Base-by-base conservation (phyloP, 2,797 vertebrate species). In the Syndactyla subalaris region DNA sequence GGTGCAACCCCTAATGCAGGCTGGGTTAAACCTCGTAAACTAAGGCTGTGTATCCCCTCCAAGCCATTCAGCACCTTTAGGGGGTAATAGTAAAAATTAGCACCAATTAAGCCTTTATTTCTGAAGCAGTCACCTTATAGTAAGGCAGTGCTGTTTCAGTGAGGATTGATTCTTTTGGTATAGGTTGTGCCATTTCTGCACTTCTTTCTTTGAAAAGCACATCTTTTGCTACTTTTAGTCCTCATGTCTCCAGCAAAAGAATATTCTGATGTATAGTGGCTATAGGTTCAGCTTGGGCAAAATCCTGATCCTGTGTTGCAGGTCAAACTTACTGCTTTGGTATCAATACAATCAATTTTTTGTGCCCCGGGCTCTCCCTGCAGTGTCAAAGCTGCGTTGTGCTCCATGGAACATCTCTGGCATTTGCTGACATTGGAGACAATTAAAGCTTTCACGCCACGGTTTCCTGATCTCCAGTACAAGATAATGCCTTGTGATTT, bases 361-460 rank as follows among this genome's bases (percentile, higher is more conserved):
- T 77, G 51, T 92, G 2, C 16, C 8, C 1, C 39, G 43, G 49
- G 2, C 21, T 66, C 57, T 57, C 43, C 85, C 52, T 62, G 22
- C 13, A 0, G 32, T 88, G 66, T 85, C 89, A 96, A 71, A 72
- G 88, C 88, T 27, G 59, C 5, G 3, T n/a, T 94, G 72, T 96
- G 39, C 66, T 79, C 66, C 7, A 1, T 12, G 88, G 72, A 78
- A 83, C 57, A 18, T 7, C 27, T 62, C 63, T 80, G 89, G 34
- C 91, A 41, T 85, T 85, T 61, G 29, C 78, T 62, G 72, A 17
- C 21, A 0, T 1, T 6, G 38, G 74, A 20, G 34, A 87, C 87
- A 95, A 93, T 89, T 57, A 48, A 81, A 84, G 70, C 89, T 86
- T 96, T 96, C 89, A 93, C 19, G 0, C 90, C 13, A 38, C 11